A percentile compares a stretch with the other conserved stretches of the same genome.
Evolutionary conservation across 1,140 invertebrate species (phyloP).

Genomic region (Drosophila subobscura): DNA sequence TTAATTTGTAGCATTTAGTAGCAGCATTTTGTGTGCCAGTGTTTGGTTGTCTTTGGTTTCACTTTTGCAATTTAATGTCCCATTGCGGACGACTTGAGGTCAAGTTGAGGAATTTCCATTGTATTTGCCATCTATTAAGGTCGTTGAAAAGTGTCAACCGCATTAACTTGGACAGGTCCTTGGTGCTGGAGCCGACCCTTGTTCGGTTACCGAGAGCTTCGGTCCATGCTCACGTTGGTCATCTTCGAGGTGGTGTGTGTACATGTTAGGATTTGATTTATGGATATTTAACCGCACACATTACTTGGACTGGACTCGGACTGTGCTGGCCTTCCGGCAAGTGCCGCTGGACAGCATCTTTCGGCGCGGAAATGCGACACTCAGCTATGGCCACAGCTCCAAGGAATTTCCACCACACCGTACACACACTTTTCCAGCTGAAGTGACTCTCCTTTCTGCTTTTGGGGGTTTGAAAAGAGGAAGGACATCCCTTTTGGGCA

Average conservation of each 20-base stretch:
- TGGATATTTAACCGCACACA: slow-evolving; percentile 81
- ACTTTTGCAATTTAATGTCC: slow-evolving; percentile 77
- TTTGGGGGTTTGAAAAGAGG: not conserved
- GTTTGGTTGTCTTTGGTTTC: slow-evolving; percentile 63
- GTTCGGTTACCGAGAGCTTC: slow-evolving; percentile 25
- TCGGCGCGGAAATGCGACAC: slow-evolving; percentile 57
- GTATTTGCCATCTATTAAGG: slow-evolving; percentile 67
- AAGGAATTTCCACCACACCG: slow-evolving; percentile 48
- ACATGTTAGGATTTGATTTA: slow-evolving; percentile 74
- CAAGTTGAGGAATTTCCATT: slow-evolving; percentile 76
- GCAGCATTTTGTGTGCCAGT: slow-evolving; percentile 35
- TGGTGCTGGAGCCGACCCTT: slow-evolving; percentile 1
- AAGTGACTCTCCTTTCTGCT: too few species aligned
- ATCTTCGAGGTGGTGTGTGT: slow-evolving; percentile 52
- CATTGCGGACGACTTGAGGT: slow-evolving; percentile 71
- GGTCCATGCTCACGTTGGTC: slow-evolving; percentile 58
- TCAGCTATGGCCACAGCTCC: slow-evolving; percentile 14
- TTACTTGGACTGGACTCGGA: slow-evolving; percentile 52
- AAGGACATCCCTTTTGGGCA: slow-evolving; percentile 21
- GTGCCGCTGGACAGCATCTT: slow-evolving; percentile 56
- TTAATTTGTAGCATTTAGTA: slow-evolving; percentile 54
- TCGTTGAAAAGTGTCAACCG: slow-evolving; percentile 74
- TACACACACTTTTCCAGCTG: slow-evolving; percentile 2
- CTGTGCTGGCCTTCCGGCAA: slow-evolving; percentile 19
- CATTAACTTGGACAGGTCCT: slow-evolving; percentile 64